Evolutionary conservation across 2,888 invertebrate species (phyloP), one percentile per base, ranked within the genome.

Genomic region (Epinotia ramella): DNA sequence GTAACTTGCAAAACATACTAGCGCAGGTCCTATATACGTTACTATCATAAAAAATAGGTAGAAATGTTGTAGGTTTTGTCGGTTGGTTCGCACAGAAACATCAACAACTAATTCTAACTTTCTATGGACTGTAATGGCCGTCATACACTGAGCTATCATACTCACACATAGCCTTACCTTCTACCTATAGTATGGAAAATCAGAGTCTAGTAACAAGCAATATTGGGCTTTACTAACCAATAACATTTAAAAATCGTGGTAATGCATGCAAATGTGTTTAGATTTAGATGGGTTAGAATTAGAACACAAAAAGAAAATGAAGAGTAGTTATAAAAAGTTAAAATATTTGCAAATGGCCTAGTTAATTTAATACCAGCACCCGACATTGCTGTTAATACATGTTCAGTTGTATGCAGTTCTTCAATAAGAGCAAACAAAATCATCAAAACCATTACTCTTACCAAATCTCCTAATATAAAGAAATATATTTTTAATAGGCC

Each of bases 341-440:
- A 49, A 63, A 81, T 82, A 89, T 89, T 91, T 91, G 91, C 90
- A 91, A 90, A 92, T 89, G 86, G 89, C 81, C 82, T 79, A 79
- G 86, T 89, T 91, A 89, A 84, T 86, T 89, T 91, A 89, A 84
- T 86, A 89, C 93, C 92, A 84, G 87, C 91, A 91, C 92, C 92
- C 86, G 87, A 91, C 91, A 91, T 92, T 89, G 89, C 86, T 89
- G 88, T 90, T 89, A 88, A 87, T 82, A 79, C 40, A 66, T 67
- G 46, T 70, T 75, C 40, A 75, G 49, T 65, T 49, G 46, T 24
- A 68, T 73, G 64, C 73, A 69, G 73, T 53, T 56, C 56, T 73
- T 64, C 65, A 73, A 73, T 65, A 59, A 73, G 59, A 70, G 49
- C 70, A 66, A 69, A 74, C 16, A 13, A 65, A 62, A 70, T 62